These are phyloP conservation scores for Helogale parvula DNA, from an alignment of 2,113 vertebrate species.

Conservation along the genomic window DNA sequence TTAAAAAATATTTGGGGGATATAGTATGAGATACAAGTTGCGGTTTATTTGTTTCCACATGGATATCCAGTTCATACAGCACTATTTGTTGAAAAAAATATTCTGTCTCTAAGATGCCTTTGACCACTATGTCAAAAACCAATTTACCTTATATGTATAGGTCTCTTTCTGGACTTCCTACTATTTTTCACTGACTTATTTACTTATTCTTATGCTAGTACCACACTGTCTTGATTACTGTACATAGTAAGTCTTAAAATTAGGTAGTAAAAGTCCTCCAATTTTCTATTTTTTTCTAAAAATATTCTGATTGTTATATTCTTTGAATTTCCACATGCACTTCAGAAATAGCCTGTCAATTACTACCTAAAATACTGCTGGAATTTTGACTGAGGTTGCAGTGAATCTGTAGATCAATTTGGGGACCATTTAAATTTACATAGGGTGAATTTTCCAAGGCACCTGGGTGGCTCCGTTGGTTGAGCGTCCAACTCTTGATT, in stretches of 20 bases:
- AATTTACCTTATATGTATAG: background rate
- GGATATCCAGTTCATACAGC: background rate
- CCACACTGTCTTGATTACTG: background rate
- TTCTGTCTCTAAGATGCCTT: background rate
- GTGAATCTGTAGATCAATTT: slow-evolving; percentile 9
- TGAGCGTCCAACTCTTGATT: too few relatives aligned
- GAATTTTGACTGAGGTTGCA: background rate
- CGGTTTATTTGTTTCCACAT: background rate
- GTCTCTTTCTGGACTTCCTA: background rate
- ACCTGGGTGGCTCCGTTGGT: too few relatives aligned
- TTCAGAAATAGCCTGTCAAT: background rate
- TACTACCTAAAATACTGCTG: background rate
- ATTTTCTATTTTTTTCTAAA: background rate
- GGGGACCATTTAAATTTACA: slow-evolving; percentile 11
- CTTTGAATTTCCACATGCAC: background rate
- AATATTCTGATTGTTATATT: background rate
- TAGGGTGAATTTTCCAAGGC: background rate
- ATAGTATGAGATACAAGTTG: background rate
- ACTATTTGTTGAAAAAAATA: background rate
- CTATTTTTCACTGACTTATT: background rate
- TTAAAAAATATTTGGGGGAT: background rate
- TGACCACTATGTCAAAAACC: background rate
- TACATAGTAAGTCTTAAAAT: background rate
- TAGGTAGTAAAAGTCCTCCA: background rate
- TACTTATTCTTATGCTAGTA: background rate